phyloP scores from a whole-genome alignment of 2,113 vertebrate genomes.

The Aramus guarauna region DNA sequence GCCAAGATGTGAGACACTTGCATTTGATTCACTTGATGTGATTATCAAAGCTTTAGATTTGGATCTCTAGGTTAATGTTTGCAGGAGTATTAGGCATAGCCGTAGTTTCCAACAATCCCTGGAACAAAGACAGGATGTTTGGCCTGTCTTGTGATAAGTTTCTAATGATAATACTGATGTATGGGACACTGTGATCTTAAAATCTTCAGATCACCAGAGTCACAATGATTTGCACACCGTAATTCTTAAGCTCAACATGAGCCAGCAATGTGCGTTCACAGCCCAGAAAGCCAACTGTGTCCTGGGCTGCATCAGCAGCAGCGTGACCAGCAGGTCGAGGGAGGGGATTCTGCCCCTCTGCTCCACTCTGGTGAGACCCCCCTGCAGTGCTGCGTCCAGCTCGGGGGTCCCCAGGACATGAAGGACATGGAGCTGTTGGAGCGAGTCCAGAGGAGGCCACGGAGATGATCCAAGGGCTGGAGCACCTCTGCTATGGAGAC shows the following conservation, averaged over 20 bases:
- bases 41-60: not conserved
- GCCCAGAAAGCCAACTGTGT: too few relatives aligned
- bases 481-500: too few relatives aligned
- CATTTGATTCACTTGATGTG: not conserved
- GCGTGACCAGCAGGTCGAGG: too few relatives aligned
- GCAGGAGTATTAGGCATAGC: not conserved
- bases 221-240: not conserved
- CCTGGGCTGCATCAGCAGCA: too few relatives aligned
- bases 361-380: too few relatives aligned
- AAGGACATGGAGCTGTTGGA: too few relatives aligned
- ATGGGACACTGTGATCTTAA: not conserved
- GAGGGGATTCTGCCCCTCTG: too few relatives aligned
- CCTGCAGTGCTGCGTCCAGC: too few relatives aligned
- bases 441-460: too few relatives aligned
- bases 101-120: not conserved
- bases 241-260: not conserved
- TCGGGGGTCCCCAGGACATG: too few relatives aligned
- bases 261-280: too few relatives aligned
- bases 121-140: constrained; percentile 39
- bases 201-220: not conserved
- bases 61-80: not conserved
- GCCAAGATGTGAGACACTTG: not conserved
- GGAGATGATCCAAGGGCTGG: too few relatives aligned
- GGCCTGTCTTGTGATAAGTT: constrained; percentile 4
- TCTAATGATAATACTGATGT: not conserved